Evolutionary conservation across 2,888 invertebrate species (phyloP).

Genomic region (Ormia ochracea): DNA sequence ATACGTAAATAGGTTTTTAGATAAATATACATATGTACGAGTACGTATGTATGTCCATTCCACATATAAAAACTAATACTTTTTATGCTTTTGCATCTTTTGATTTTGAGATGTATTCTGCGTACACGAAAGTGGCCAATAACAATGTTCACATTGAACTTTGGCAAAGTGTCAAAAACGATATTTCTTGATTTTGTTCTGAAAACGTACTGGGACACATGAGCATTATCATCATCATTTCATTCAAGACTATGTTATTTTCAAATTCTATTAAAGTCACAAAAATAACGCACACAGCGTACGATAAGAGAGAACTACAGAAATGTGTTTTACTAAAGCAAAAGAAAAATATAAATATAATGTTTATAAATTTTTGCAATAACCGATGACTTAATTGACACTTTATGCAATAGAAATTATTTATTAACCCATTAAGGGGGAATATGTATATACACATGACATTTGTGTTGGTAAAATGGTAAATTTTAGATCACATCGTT

Average conservation of each 20-base stretch:
- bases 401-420: slow-evolving; percentile 31
- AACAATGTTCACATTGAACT: slow-evolving; percentile 69
- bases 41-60: no score
- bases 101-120: slow-evolving; percentile 39
- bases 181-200: slow-evolving; percentile 33
- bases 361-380: not conserved
- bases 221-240: slow-evolving; percentile 12
- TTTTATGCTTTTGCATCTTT: not conserved
- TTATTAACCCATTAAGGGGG: slow-evolving; percentile 2
- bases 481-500: no score
- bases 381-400: not conserved
- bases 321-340: not conserved
- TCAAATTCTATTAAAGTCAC: slow-evolving; percentile 10
- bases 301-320: not conserved
- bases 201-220: slow-evolving; percentile 14
- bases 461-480: not conserved
- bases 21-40: not conserved
- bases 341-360: slow-evolving; percentile 5
- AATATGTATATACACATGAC: no score
- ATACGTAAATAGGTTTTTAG: not conserved
- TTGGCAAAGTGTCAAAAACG: slow-evolving; percentile 71
- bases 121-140: slow-evolving; percentile 53
- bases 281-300: slow-evolving; percentile 9
- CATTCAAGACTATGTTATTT: slow-evolving; percentile 26
- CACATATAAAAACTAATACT: not conserved